These are phyloP conservation scores for Agriopis leucophaearia DNA, from an alignment of 2,888 invertebrate species.

Conservation along the genomic window DNA sequence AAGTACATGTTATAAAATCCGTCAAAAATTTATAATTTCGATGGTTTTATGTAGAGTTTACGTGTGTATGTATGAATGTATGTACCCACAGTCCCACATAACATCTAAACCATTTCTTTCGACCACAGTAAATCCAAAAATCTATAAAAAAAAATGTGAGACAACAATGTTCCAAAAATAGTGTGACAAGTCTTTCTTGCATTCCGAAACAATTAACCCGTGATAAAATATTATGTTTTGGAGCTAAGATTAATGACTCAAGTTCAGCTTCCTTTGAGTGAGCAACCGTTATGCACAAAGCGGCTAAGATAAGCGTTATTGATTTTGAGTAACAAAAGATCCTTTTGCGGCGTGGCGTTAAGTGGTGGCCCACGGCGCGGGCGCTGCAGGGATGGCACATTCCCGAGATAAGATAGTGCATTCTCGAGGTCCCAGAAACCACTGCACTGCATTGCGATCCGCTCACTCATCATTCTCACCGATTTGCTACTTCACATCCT, in stretches of 20 bases:
- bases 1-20: no score
- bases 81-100: no score
- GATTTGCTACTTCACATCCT: conserved; percentile 52
- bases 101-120: no score
- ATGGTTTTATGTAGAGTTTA: no score
- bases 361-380: conserved; percentile 74
- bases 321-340: conserved; percentile 71
- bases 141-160: no score
- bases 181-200: conserved; percentile 49
- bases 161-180: background rate
- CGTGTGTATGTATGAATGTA: no score
- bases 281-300: conserved; percentile 71
- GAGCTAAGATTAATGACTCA: conserved; percentile 67
- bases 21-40: no score
- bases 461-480: conserved; percentile 66
- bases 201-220: conserved; percentile 56
- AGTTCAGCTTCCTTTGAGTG: conserved; percentile 59
- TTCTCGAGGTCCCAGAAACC: conserved; percentile 48
- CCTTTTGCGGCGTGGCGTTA: conserved; percentile 74
- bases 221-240: conserved; percentile 51
- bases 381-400: conserved; percentile 76
- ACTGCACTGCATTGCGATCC: conserved; percentile 69
- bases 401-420: conserved; percentile 78
- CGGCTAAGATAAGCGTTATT: conserved; percentile 71
- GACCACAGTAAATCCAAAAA: no score